Evolutionary conservation across 1,140 invertebrate species (phyloP), one percentile per base, ranked within the genome.

Genomic region (Solen grandis): DNA sequence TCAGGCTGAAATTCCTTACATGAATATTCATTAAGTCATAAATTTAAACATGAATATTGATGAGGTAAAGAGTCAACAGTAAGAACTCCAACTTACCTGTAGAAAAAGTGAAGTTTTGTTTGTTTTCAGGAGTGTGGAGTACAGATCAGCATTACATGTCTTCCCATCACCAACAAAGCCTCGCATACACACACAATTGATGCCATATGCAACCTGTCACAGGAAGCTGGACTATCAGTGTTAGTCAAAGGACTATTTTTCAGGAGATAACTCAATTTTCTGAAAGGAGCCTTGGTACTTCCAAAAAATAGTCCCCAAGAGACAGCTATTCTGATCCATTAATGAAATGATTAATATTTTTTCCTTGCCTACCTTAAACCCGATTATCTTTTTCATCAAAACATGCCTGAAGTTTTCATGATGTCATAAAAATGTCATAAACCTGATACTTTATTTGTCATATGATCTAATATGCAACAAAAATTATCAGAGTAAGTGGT

Each of bases 151-250:
- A 25, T 41, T 76, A 55, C 74, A 76, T n/a, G 54, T 33, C 3
- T 5, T 55, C 31, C 74, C 74, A 66, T 76, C 62, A 25, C 74
- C 74, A 52, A 76, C 62, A 2, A 55, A n/a, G n/a, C 25, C 50
- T 22, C 13, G 33, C 46, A 54, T 54, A 55, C 74, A 76, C 19
- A 1, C 8, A 63, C 74, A 76, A 13, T 8, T 54, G 0, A 46
- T 50, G 27, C 65, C 36, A 3, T 36, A n/a, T n/a, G 29, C 14
- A 5, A 68, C 29, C 65, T 68, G 59, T 19, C 16, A 60, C 27
- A 25, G 59, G 10, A 13, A 10, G 29, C 25, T n/a, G n/a, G 13
- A 52, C 13, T 52, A 52, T n/a, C 13, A 52, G n/a, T n/a, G n/a
- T 52, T 14, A n/a, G 46, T 13, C 13, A 52, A 52, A 13, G n/a